phyloP scores from a whole-genome alignment of 2,888 invertebrate species.

The Cantharis flavilabris region DNA sequence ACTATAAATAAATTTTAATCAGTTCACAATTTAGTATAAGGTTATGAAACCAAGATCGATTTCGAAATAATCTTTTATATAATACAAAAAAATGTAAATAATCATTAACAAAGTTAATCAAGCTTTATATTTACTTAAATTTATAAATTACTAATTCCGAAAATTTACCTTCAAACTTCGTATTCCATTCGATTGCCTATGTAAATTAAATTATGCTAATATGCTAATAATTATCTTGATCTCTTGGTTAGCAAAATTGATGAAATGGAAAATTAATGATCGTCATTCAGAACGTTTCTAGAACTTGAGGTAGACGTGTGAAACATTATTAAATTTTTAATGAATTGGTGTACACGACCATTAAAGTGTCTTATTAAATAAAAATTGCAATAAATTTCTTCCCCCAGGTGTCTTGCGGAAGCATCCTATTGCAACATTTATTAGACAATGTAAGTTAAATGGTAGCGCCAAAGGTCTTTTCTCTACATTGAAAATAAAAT shows the following conservation, averaged over 20 bases:
- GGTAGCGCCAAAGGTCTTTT: not conserved
- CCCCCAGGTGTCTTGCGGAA: not conserved
- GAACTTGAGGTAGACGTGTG: not conserved
- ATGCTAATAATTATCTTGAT: not conserved
- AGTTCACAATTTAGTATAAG: not conserved
- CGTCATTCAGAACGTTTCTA: not conserved
- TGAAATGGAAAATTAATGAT: not conserved
- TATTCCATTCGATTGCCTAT: not conserved
- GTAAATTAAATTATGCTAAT: not conserved
- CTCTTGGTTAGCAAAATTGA: not conserved
- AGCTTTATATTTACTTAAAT: not conserved
- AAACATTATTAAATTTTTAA: not conserved
- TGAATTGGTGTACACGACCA: not conserved
- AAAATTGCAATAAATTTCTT: not conserved
- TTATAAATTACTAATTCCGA: not conserved
- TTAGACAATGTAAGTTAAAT: not conserved
- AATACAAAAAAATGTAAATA: not conserved
- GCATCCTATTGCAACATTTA: not conserved
- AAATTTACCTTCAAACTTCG: not conserved
- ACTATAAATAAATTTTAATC: not conserved
- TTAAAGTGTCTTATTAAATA: not conserved
- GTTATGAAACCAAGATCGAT: no score
- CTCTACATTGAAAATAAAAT: slow-evolving; percentile 3
- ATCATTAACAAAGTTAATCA: not conserved
- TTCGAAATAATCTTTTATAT: no score